A percentile compares a stretch with the other conserved stretches of the same genome.
These are phyloP conservation scores for Eilema depressum DNA, from an alignment of 2,888 invertebrate genomes.

Conservation along the genomic window DNA sequence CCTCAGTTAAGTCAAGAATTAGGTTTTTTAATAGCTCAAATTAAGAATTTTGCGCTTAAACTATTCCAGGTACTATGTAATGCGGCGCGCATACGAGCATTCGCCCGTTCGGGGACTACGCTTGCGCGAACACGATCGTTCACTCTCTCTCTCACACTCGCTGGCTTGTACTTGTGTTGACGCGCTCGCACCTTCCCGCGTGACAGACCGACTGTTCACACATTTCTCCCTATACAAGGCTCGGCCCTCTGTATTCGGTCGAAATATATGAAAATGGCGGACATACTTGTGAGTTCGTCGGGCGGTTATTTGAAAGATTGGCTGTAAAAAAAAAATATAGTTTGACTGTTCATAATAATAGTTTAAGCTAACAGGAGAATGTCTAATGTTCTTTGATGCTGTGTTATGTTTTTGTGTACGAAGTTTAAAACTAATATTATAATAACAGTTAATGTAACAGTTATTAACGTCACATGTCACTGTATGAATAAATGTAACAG, in stretches of 20 bases:
- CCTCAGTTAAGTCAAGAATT: no score
- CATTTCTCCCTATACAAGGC: conserved; percentile 39
- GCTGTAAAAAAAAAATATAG: conserved; percentile 30
- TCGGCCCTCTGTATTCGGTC: conserved; percentile 44
- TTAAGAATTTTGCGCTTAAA: not conserved
- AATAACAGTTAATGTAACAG: not conserved
- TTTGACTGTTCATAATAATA: conserved; percentile 23
- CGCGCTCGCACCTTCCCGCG: conserved; percentile 30
- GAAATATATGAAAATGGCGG: conserved; percentile 39
- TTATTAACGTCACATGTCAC: not conserved
- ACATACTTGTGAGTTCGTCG: conserved; percentile 17
- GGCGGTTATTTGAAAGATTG: conserved; percentile 51
- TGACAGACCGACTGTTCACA: conserved; percentile 34
- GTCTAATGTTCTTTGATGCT: conserved; percentile 9
- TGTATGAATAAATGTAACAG: conserved; percentile 4
- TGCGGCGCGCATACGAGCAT: conserved; percentile 38
- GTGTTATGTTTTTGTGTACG: not conserved
- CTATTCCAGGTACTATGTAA: conserved; percentile 53
- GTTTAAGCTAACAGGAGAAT: conserved; percentile 14
- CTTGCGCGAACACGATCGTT: conserved; percentile 38
- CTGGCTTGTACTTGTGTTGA: conserved; percentile 60
- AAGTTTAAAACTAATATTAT: not conserved
- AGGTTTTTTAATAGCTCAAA: no score
- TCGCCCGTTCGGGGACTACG: conserved; percentile 35
- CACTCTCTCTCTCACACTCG: conserved; percentile 34